These are phyloP conservation scores for Callorhinus ursinus DNA, from an alignment of 2,113 vertebrate genomes.

Conservation along the genomic window DNA sequence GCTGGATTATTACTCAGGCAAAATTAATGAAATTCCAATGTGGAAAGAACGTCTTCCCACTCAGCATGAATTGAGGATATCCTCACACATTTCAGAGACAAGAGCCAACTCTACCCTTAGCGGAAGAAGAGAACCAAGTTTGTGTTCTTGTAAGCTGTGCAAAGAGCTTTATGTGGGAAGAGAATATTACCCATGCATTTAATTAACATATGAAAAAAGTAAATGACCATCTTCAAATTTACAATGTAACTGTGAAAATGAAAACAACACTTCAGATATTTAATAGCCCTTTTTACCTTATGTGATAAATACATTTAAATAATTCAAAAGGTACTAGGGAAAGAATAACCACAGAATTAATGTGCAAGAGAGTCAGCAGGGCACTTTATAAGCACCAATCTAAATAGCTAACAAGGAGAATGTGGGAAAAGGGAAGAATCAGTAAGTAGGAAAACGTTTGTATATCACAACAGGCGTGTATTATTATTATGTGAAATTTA, in stretches of 20 bases:
- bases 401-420: constrained; percentile 44
- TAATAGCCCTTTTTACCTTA: constrained; percentile 22
- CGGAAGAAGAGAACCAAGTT: neutral
- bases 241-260: constrained; percentile 30
- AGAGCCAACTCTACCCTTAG: neutral
- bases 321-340: constrained; percentile 18
- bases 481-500: constrained; percentile 28
- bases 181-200: neutral
- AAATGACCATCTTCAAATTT: constrained; percentile 16
- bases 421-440: constrained; percentile 37
- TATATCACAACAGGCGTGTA: neutral
- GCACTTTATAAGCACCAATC: constrained; percentile 25
- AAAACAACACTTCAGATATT: constrained; percentile 54
- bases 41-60: constrained; percentile 36
- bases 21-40: constrained; percentile 50
- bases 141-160: neutral
- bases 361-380: neutral
- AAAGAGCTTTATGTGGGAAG: neutral
- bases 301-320: constrained; percentile 43
- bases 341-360: constrained; percentile 51
- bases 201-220: constrained; percentile 45
- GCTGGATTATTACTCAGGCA: neutral
- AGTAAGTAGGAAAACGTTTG: constrained; percentile 48
- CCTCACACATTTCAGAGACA: constrained; percentile 23
- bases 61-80: constrained; percentile 19